Conservation (phyloP, 2,113 vertebrate species). For the Danionella cerebrum region DNA sequence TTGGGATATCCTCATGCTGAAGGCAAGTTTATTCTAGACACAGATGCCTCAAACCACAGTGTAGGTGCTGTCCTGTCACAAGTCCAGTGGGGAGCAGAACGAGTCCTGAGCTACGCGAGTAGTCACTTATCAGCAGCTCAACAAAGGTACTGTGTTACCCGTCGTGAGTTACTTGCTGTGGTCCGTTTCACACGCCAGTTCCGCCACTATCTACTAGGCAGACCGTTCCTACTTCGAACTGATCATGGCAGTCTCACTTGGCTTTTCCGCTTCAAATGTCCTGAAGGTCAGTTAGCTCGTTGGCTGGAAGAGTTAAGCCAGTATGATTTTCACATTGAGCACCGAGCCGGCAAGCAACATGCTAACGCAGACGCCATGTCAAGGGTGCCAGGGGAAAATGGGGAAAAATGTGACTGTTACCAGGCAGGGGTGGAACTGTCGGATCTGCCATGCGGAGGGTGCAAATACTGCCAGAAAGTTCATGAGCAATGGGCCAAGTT, state of each 20-base stretch:
- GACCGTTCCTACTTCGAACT: background rate
- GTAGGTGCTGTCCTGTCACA: slow-evolving; percentile 27
- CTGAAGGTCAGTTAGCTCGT: background rate
- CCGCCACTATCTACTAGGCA: background rate
- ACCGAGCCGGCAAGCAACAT: background rate
- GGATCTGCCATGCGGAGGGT: background rate
- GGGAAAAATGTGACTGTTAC: background rate
- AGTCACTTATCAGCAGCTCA: background rate
- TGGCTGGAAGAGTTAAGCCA: slow-evolving; percentile 4
- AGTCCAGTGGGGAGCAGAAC: background rate
- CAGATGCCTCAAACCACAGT: slow-evolving; percentile 15
- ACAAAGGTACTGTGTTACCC: slow-evolving; percentile 14
- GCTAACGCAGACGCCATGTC: background rate
- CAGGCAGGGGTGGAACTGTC: background rate
- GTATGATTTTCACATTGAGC: slow-evolving; percentile 14
- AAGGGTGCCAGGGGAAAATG: background rate
- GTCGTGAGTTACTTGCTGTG: background rate
- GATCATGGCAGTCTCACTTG: slow-evolving; percentile 3
- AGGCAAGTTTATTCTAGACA: background rate
- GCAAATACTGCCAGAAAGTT: background rate
- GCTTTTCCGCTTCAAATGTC: slow-evolving; percentile 13
- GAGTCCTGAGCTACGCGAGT: slow-evolving; percentile 17
- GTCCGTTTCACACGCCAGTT: background rate
- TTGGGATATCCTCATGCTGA: background rate
- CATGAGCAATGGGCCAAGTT: background rate